A percentile compares a stretch with the other conserved stretches of the same genome.
These are phyloP conservation scores for Amblyjoppa fuscipennis DNA, from an alignment of 2,888 invertebrate species.

Conservation along the genomic window DNA sequence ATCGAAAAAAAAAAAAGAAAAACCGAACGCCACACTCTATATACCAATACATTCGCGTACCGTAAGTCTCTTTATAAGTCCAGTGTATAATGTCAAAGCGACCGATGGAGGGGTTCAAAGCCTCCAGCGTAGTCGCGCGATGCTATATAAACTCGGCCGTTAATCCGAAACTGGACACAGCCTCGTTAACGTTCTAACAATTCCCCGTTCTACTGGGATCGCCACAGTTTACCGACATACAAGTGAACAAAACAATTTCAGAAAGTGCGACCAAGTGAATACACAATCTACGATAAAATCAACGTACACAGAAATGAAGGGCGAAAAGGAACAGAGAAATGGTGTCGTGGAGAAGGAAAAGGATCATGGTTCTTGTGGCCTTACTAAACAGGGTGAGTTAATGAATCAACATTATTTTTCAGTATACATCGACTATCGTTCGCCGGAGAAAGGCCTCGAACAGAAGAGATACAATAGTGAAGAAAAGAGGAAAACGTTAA, in stretches of 20 bases:
- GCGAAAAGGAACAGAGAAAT: conserved; percentile 51
- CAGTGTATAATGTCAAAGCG: conserved; percentile 5
- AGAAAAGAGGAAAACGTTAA: too few relatives aligned
- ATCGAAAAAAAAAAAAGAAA: neutral
- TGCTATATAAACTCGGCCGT: conserved; percentile 64
- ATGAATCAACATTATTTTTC: neutral
- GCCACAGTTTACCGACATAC: neutral
- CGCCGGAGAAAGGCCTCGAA: too few relatives aligned
- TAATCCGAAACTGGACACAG: conserved; percentile 59
- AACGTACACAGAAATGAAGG: conserved; percentile 46
- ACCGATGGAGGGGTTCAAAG: conserved; percentile 57
- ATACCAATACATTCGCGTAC: neutral
- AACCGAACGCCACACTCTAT: neutral
- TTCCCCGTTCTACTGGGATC: neutral
- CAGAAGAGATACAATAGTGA: too few relatives aligned
- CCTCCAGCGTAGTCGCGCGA: conserved; percentile 41
- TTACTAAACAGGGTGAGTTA: conserved; percentile 58
- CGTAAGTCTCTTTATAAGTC: neutral
- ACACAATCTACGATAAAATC: neutral
- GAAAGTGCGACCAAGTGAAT: neutral
- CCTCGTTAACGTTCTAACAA: conserved; percentile 32
- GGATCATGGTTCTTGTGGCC: conserved; percentile 11
- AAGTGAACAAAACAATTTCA: neutral
- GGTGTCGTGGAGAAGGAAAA: conserved; percentile 39
- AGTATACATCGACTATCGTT: neutral